Percentiles rank a stretch among this genome's conserved stretches.
Conservation (phyloP, 2,888 invertebrate species). For the Lampropteryx suffumata region DNA sequence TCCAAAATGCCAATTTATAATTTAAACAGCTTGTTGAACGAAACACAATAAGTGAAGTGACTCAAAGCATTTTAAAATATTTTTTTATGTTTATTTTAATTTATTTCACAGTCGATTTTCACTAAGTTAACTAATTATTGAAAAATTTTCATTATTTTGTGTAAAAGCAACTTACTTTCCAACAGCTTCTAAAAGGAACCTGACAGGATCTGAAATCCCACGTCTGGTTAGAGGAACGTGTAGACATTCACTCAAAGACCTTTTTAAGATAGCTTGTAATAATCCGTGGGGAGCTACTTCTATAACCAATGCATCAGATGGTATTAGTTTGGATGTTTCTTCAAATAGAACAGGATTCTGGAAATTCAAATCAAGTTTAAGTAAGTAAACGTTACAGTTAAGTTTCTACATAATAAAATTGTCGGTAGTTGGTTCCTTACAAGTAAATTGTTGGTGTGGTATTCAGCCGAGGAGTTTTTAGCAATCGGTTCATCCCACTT, state of each 20-base stretch:
- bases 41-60: too few relatives aligned
- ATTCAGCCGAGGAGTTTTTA: slow-evolving; percentile 89
- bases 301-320: slow-evolving; percentile 88
- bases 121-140: too few relatives aligned
- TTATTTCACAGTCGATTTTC: too few relatives aligned
- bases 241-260: slow-evolving; percentile 84
- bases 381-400: too few relatives aligned
- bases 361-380: background rate
- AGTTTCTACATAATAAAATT: too few relatives aligned
- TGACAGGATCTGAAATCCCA: slow-evolving; percentile 81
- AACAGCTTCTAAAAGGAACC: slow-evolving; percentile 79
- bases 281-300: slow-evolving; percentile 94
- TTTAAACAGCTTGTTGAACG: too few relatives aligned
- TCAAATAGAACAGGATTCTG: slow-evolving; percentile 86
- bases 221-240: slow-evolving; percentile 85
- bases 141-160: background rate
- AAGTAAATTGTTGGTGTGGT: slow-evolving; percentile 91
- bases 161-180: slow-evolving; percentile 77
- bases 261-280: slow-evolving; percentile 90
- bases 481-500: slow-evolving; percentile 49
- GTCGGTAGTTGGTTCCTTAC: slow-evolving; percentile 53
- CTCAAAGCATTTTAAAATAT: too few relatives aligned
- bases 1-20: too few relatives aligned
- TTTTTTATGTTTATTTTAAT: too few relatives aligned
- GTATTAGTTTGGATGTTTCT: slow-evolving; percentile 88